These are phyloP conservation scores for Globodera rostochiensis DNA, from an alignment of 1,140 invertebrate genomes.

Conservation along the genomic window DNA sequence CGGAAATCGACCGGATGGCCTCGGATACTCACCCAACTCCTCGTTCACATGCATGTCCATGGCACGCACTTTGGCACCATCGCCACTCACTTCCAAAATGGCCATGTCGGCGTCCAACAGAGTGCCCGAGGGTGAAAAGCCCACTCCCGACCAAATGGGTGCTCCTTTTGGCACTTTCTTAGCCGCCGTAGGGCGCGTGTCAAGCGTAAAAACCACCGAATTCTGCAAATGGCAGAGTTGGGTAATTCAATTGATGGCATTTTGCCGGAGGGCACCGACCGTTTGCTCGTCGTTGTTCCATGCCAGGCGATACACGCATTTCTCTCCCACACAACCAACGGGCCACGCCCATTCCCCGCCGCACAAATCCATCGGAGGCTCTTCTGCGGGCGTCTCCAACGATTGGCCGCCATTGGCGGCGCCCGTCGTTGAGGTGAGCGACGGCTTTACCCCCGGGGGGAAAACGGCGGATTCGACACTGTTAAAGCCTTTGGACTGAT, in stretches of 20 bases:
- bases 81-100: constrained; percentile 43
- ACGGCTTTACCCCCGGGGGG: not conserved
- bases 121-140: constrained; percentile 77
- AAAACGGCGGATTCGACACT: not conserved
- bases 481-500: not conserved
- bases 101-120: constrained; percentile 63
- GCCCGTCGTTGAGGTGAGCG: not conserved
- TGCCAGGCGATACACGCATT: constrained; percentile 59
- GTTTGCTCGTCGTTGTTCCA: constrained; percentile 80
- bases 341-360: constrained; percentile 58
- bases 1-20: not conserved
- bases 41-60: constrained; percentile 57
- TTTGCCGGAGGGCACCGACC: constrained; percentile 67
- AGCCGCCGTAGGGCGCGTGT: constrained; percentile 76
- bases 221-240: not conserved
- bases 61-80: constrained; percentile 36
- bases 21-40: constrained; percentile 27
- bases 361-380: constrained; percentile 15
- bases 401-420: not conserved
- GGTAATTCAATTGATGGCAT: not conserved
- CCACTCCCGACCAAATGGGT: constrained; percentile 83
- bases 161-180: constrained; percentile 56
- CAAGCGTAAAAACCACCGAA: constrained; percentile 82
- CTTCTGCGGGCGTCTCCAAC: not conserved
- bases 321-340: constrained; percentile 39